phyloP scores from a whole-genome alignment of 2,888 invertebrate species.

The Lamproptera curius region DNA sequence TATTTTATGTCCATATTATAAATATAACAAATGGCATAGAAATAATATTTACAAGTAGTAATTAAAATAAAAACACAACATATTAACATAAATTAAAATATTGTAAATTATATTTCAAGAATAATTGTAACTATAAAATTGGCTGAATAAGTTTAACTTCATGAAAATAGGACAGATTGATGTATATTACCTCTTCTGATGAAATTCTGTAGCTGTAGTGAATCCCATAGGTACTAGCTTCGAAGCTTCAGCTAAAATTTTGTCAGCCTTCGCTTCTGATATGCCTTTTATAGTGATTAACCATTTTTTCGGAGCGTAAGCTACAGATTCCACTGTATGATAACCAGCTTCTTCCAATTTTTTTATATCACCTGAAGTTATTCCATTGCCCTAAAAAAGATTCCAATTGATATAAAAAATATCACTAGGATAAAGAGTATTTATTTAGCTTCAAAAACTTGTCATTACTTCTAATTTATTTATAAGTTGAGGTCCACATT shows the following conservation, averaged over 20 bases:
- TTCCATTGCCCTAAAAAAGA: slow-evolving; percentile 89
- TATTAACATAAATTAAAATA: no score
- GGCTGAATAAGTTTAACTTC: no score
- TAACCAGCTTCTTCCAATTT: slow-evolving; percentile 96
- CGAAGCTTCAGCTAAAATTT: slow-evolving; percentile 91
- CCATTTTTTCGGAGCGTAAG: slow-evolving; percentile 95
- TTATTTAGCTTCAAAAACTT: slow-evolving; percentile 4
- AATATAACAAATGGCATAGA: no score
- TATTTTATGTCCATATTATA: not conserved
- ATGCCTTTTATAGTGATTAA: slow-evolving; percentile 95
- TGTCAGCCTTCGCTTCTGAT: slow-evolving; percentile 98
- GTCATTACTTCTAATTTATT: slow-evolving; percentile 82
- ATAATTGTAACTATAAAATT: no score
- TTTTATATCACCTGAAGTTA: slow-evolving; percentile 93
- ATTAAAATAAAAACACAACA: no score
- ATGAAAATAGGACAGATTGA: no score
- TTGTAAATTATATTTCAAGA: no score
- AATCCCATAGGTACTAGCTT: slow-evolving; percentile 99
- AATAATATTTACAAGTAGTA: no score
- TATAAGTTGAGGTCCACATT: slow-evolving; percentile 85
- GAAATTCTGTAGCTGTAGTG: slow-evolving; percentile 97
- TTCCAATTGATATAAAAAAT: no score
- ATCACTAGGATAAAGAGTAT: not conserved
- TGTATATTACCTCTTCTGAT: slow-evolving; percentile 86
- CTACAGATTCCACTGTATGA: slow-evolving; percentile 96